Percentiles rank a stretch among this genome's conserved stretches.
Conservation (phyloP, 2,888 invertebrate genomes). For the Chrysomela aeneicollis region DNA sequence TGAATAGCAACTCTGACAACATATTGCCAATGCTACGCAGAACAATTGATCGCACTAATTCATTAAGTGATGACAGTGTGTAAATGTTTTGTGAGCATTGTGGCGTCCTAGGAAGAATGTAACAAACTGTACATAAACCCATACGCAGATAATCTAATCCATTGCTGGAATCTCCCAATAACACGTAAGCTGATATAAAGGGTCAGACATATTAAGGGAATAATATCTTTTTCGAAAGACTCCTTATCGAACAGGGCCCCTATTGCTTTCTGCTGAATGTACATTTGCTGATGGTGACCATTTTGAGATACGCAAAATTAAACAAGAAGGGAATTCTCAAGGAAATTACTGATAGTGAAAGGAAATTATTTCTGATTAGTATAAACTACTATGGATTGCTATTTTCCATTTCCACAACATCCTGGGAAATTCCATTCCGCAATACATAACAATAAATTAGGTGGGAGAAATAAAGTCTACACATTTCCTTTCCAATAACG, state of each 20-base stretch:
- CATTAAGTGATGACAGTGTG: too few species aligned
- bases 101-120: too few species aligned
- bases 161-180: too few species aligned
- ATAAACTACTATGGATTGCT: not conserved
- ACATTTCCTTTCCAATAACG: not conserved
- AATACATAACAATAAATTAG: not conserved
- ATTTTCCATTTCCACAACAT: too few species aligned
- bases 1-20: too few species aligned
- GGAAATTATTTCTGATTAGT: not conserved
- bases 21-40: too few species aligned
- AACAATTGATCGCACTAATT: too few species aligned
- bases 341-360: not conserved
- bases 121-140: too few species aligned
- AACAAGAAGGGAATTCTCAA: not conserved
- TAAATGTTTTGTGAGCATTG: too few species aligned
- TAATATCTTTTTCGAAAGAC: not conserved
- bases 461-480: not conserved
- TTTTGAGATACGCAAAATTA: not conserved
- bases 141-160: too few species aligned
- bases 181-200: not conserved
- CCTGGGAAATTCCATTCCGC: too few species aligned
- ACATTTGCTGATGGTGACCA: not conserved
- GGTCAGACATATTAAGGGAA: not conserved
- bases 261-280: not conserved
- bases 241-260: not conserved